A percentile compares a stretch with the other conserved stretches of the same genome.
Conservation (phyloP, 2,888 invertebrate genomes). For the Pollenia labialis region DNA sequence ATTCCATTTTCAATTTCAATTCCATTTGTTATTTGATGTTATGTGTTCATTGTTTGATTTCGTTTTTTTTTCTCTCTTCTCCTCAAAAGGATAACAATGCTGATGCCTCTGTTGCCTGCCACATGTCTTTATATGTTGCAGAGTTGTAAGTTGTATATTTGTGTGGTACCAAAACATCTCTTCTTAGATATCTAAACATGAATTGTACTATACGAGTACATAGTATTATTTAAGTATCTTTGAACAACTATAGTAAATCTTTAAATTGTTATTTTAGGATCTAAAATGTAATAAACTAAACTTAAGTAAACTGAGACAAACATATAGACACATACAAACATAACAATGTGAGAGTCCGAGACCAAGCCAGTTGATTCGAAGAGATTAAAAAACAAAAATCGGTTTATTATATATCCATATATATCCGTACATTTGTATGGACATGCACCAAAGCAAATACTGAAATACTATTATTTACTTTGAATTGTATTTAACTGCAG, state of each 20-base stretch:
- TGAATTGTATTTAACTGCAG: constrained; percentile 43
- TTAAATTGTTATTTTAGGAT: constrained; percentile 70
- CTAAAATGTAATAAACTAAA: constrained; percentile 65
- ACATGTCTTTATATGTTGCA: constrained; percentile 31
- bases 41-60: constrained; percentile 71
- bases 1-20: constrained; percentile 58
- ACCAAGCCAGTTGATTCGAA: constrained; percentile 19
- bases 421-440: neutral
- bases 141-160: constrained; percentile 18
- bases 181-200: neutral
- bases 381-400: constrained; percentile 50
- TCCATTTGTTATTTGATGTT: constrained; percentile 68
- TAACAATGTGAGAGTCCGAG: neutral
- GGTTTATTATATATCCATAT: constrained; percentile 39
- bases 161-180: neutral
- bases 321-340: constrained; percentile 19
- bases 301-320: constrained; percentile 46
- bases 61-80: constrained; percentile 43
- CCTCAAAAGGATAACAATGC: constrained; percentile 65
- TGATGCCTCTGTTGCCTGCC: neutral
- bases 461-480: constrained; percentile 39
- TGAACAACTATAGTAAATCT: constrained; percentile 62
- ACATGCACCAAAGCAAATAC: neutral
- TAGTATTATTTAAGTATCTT: constrained; percentile 18
- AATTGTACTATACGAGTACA: neutral